Percentiles rank a stretch among this genome's conserved stretches.
phyloP scores from a whole-genome alignment of 2,888 invertebrate genomes.

The Pristionchus entomophagus region DNA sequence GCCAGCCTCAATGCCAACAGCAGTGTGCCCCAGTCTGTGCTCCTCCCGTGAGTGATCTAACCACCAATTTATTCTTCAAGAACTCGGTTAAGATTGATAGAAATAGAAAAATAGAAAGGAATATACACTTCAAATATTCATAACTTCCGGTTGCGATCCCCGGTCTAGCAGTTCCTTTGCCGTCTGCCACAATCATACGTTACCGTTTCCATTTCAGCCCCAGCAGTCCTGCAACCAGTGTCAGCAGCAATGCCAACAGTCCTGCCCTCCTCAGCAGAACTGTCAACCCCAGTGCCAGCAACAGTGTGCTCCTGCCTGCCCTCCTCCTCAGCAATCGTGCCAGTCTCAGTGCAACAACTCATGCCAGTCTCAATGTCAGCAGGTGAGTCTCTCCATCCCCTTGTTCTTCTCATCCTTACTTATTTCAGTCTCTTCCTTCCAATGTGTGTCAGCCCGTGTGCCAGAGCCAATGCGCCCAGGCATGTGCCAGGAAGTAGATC shows the following conservation, averaged over 20 bases:
- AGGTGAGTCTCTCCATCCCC: neutral
- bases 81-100: too few relatives aligned
- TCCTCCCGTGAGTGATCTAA: neutral
- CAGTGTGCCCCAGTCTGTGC: neutral
- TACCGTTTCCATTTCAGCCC: neutral
- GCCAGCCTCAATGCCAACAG: neutral
- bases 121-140: too few relatives aligned
- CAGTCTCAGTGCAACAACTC: neutral
- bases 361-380: neutral
- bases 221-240: constrained; percentile 1
- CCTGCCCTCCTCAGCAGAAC: neutral
- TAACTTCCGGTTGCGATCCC: too few relatives aligned
- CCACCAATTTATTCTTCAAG: too few relatives aligned
- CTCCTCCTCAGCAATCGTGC: neutral
- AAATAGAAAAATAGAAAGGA: too few relatives aligned
- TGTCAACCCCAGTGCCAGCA: neutral
- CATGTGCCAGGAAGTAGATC: neutral
- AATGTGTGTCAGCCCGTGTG: neutral
- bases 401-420: too few relatives aligned
- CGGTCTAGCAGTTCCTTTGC: too few relatives aligned
- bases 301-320: neutral
- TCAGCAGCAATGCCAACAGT: neutral
- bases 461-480: neutral
- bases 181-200: too few relatives aligned
- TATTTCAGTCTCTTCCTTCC: neutral